A percentile compares a stretch with the other conserved stretches of the same genome.
phyloP scores from a whole-genome alignment of 2,797 vertebrate species.

The Varecia variegata region DNA sequence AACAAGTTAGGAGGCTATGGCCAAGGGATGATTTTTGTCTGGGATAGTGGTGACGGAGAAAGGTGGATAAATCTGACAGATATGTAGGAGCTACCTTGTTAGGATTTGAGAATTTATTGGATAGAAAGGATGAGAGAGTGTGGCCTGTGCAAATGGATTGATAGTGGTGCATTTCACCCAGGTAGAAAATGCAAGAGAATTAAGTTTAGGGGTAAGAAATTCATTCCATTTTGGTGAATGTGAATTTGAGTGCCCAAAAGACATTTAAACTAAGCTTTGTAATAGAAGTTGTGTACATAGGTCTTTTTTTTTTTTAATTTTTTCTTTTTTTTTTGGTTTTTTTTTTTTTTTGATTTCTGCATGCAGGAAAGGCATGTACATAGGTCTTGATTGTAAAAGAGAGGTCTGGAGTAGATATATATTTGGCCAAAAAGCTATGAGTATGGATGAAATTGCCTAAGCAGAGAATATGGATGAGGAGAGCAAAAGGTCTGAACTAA shows the following conservation, averaged over 20 bases:
- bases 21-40: background rate
- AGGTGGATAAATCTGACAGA: background rate
- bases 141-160: background rate
- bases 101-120: background rate
- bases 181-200: background rate
- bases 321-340: too few relatives aligned
- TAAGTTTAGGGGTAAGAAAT: background rate
- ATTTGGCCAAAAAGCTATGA: background rate
- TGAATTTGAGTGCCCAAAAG: background rate
- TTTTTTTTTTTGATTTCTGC: too few relatives aligned
- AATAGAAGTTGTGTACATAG: background rate
- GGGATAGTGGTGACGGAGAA: background rate
- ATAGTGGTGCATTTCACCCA: background rate
- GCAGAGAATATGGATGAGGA: background rate
- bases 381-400: background rate
- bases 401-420: background rate
- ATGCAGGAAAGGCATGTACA: too few relatives aligned
- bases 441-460: background rate
- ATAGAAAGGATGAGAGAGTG: background rate
- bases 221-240: background rate
- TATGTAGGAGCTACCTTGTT: background rate
- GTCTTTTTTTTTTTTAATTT: too few relatives aligned
- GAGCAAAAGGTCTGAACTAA: background rate
- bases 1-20: background rate
- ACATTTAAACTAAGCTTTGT: background rate